Percentiles rank a stretch among this genome's conserved stretches.
These are phyloP conservation scores for Phymanthus crucifer DNA, from an alignment of 92 coral and sea anemone species.

Conservation along the genomic window DNA sequence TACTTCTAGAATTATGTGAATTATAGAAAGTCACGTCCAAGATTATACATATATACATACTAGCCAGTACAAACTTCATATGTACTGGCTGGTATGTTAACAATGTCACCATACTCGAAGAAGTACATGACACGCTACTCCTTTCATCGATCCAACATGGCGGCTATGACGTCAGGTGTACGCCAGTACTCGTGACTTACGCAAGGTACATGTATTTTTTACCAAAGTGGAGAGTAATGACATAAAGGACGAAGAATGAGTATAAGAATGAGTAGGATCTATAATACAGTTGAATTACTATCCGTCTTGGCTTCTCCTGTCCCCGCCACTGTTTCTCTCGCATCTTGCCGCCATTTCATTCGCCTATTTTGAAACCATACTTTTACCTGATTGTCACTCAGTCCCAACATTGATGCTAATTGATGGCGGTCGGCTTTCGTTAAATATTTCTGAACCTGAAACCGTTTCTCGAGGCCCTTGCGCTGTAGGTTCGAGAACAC, in stretches of 20 bases:
- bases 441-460: slow-evolving; percentile 95
- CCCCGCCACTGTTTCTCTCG: slow-evolving; percentile 72
- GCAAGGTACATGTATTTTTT: neutral
- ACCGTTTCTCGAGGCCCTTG: slow-evolving; percentile 96
- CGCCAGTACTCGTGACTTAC: neutral
- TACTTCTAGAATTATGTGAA: neutral
- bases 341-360: slow-evolving; percentile 99
- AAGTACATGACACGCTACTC: neutral
- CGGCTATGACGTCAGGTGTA: neutral
- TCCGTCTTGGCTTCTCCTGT: slow-evolving; percentile 56
- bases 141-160: neutral
- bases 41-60: too few relatives aligned
- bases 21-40: neutral
- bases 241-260: neutral
- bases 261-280: neutral
- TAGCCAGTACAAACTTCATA: too few relatives aligned
- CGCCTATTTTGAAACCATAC: slow-evolving; percentile 99
- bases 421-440: slow-evolving; percentile 98
- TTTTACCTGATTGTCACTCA: slow-evolving; percentile 96
- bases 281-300: slow-evolving; percentile 4
- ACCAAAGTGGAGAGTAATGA: neutral
- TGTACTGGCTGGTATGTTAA: too few relatives aligned
- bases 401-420: slow-evolving; percentile 94
- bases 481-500: slow-evolving; percentile 98
- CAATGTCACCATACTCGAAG: too few relatives aligned